Conservation (phyloP, 2,113 vertebrate species). For the Forbesichthys agassizii region DNA sequence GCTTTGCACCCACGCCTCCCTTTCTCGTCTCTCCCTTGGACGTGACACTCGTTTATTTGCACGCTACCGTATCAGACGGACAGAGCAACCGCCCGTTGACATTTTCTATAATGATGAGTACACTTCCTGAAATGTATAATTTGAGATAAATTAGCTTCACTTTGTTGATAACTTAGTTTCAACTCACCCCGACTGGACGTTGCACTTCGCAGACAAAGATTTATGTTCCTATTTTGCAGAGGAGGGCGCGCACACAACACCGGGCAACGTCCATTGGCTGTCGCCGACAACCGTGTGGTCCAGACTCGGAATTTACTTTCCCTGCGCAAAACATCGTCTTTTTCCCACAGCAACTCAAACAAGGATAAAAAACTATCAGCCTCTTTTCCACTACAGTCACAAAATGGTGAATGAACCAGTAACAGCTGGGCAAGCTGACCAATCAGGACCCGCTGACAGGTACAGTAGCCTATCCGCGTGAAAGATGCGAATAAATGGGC, state of each 20-base stretch:
- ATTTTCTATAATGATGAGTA: background rate
- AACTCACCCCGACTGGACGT: conserved; percentile 75
- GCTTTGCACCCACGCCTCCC: conserved; percentile 57
- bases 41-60: conserved; percentile 56
- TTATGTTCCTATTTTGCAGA: conserved; percentile 64
- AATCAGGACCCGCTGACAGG: conserved; percentile 81
- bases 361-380: conserved; percentile 78
- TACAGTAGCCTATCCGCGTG: conserved; percentile 75
- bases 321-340: conserved; percentile 71
- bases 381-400: conserved; percentile 92
- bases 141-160: conserved; percentile 22
- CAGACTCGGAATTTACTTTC: conserved; percentile 64
- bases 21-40: conserved; percentile 46
- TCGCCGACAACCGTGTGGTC: conserved; percentile 48
- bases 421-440: conserved; percentile 86
- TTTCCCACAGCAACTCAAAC: conserved; percentile 75
- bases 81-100: conserved; percentile 29
- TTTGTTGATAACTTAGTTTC: conserved; percentile 56
- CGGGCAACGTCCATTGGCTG: conserved; percentile 60
- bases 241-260: conserved; percentile 42
- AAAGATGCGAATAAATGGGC: conserved; percentile 40
- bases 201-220: conserved; percentile 56
- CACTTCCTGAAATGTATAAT: background rate
- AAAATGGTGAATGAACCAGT: conserved; percentile 98
- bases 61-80: conserved; percentile 34